A percentile compares a stretch with the other conserved stretches of the same genome.
Evolutionary conservation across 2,113 vertebrate species (phyloP).

Genomic region (Parus major): DNA sequence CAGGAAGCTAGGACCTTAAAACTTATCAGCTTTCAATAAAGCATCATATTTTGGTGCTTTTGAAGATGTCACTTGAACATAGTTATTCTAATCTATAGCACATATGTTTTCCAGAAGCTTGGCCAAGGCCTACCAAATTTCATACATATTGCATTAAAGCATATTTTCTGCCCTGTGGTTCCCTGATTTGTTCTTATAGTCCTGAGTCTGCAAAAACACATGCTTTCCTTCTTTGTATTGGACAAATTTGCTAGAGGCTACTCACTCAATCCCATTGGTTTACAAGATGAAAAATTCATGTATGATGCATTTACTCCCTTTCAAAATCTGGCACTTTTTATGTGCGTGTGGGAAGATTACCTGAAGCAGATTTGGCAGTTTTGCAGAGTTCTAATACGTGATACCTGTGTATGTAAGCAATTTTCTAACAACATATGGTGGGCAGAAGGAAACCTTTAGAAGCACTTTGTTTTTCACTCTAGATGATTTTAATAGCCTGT

Average conservation of each 20-base stretch:
- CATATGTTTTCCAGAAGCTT: background rate
- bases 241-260: background rate
- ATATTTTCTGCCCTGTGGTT: conserved; percentile 8
- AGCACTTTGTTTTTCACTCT: background rate
- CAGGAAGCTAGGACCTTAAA: background rate
- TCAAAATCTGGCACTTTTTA: background rate
- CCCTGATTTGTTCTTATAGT: conserved; percentile 2
- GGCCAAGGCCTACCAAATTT: background rate
- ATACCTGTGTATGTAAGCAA: conserved; percentile 17
- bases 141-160: background rate
- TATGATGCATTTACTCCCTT: background rate
- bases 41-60: background rate
- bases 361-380: conserved; percentile 33
- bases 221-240: background rate
- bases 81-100: background rate
- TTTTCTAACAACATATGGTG: conserved; percentile 32
- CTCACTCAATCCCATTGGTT: background rate
- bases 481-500: background rate
- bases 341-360: background rate
- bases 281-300: background rate
- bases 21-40: background rate
- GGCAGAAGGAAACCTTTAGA: background rate
- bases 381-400: background rate
- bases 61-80: background rate
- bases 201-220: conserved; percentile 12